Conservation (phyloP, 2,888 invertebrate genomes). For the Cinara cedri region DNA sequence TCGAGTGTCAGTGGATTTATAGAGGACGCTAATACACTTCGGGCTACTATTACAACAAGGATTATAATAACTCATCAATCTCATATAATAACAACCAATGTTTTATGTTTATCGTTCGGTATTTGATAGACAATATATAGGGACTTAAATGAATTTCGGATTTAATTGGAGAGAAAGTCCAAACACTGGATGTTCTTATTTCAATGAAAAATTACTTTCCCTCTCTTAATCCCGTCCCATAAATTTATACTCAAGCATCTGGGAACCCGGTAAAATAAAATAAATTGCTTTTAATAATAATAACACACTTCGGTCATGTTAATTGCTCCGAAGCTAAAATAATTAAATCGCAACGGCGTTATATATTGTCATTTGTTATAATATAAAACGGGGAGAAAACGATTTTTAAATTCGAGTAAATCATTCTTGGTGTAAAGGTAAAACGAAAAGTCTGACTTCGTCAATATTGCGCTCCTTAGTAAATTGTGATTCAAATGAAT, state of each 20-base stretch:
- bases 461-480: no score
- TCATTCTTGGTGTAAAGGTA: no score
- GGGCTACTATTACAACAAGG: background rate
- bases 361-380: background rate
- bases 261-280: background rate
- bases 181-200: conserved; percentile 38
- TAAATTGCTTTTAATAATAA: conserved; percentile 23
- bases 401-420: background rate
- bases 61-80: conserved; percentile 28
- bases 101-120: conserved; percentile 26
- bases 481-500: no score
- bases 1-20: background rate
- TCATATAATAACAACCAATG: conserved; percentile 12
- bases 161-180: conserved; percentile 37
- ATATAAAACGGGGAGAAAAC: background rate
- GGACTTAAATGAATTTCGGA: conserved; percentile 31
- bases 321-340: background rate
- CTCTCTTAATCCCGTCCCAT: conserved; percentile 17
- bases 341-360: background rate
- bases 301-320: conserved; percentile 15
- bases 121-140: conserved; percentile 34
- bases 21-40: background rate
- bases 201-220: conserved; percentile 37
- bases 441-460: no score
- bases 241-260: conserved; percentile 24